Percentiles rank a stretch among this genome's conserved stretches.
Evolutionary conservation across 2,888 invertebrate species (phyloP).

Genomic region (Eilema caniola): DNA sequence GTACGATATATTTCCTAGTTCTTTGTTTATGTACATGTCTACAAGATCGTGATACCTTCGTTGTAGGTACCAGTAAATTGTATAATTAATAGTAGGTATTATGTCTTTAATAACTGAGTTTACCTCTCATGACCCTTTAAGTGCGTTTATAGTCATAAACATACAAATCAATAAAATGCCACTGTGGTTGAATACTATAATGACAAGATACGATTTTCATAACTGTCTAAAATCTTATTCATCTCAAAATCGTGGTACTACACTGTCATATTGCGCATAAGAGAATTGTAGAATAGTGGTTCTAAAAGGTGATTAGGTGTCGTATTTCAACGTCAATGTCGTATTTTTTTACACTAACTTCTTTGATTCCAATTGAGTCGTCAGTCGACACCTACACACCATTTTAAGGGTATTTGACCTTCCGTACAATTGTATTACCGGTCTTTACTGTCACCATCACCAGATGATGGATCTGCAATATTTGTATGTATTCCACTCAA

Average conservation of each 20-base stretch:
- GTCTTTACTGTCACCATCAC: no score
- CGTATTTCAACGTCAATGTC: not conserved
- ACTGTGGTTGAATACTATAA: not conserved
- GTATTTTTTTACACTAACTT: not conserved
- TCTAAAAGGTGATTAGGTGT: not conserved
- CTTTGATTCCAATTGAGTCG: no score
- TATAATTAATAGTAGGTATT: not conserved
- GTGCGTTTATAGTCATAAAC: not conserved
- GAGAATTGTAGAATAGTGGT: not conserved
- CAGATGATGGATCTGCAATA: not conserved
- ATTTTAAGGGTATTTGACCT: no score
- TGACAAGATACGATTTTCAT: not conserved
- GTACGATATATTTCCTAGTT: slow-evolving; percentile 49
- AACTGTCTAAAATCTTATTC: not conserved
- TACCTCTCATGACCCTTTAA: not conserved
- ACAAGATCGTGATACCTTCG: slow-evolving; percentile 36
- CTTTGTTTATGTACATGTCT: slow-evolving; percentile 39
- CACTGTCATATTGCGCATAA: not conserved
- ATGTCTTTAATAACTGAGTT: not conserved
- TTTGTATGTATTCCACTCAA: not conserved
- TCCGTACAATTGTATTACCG: no score
- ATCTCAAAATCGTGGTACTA: not conserved
- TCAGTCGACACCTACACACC: no score
- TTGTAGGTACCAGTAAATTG: not conserved
- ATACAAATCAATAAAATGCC: not conserved